A percentile compares a stretch with the other conserved stretches of the same genome.
These are phyloP conservation scores for Dorcus parallelipipedus DNA, from an alignment of 2,888 invertebrate species.

Conservation along the genomic window DNA sequence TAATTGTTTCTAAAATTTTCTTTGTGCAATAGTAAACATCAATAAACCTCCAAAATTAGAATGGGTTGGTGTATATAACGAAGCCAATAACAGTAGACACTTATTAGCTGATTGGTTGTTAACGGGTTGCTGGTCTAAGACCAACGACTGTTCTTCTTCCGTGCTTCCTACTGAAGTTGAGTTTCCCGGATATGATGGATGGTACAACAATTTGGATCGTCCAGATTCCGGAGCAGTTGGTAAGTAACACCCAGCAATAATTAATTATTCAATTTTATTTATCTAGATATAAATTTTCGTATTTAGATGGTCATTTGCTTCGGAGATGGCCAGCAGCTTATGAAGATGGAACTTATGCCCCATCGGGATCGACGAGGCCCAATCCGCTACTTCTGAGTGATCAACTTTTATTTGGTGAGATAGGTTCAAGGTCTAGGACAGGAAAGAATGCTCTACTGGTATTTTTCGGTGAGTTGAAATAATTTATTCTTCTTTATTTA, in stretches of 20 bases:
- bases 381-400: slow-evolving; percentile 55
- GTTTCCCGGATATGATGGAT: slow-evolving; percentile 48
- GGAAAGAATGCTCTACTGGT: slow-evolving; percentile 57
- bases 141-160: neutral
- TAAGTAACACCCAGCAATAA: slow-evolving; percentile 18
- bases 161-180: slow-evolving; percentile 29
- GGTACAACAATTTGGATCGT: slow-evolving; percentile 45
- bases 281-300: slow-evolving; percentile 1
- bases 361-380: slow-evolving; percentile 50
- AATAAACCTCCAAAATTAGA: too few species aligned
- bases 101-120: slow-evolving; percentile 5
- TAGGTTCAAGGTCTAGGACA: slow-evolving; percentile 46
- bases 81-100: neutral
- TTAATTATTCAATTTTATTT: slow-evolving; percentile 5
- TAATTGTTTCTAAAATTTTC: too few species aligned
- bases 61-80: neutral
- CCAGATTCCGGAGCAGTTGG: slow-evolving; percentile 46
- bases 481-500: neutral
- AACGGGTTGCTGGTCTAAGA: slow-evolving; percentile 6
- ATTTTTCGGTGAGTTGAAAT: slow-evolving; percentile 53
- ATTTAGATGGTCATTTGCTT: slow-evolving; percentile 52
- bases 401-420: slow-evolving; percentile 47
- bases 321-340: slow-evolving; percentile 56
- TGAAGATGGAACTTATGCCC: slow-evolving; percentile 55
- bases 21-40: too few species aligned